A percentile compares a stretch with the other conserved stretches of the same genome.
These are phyloP conservation scores for Rhinopomastus cyanomelas DNA, from an alignment of 2,113 vertebrate genomes.

Conservation along the genomic window DNA sequence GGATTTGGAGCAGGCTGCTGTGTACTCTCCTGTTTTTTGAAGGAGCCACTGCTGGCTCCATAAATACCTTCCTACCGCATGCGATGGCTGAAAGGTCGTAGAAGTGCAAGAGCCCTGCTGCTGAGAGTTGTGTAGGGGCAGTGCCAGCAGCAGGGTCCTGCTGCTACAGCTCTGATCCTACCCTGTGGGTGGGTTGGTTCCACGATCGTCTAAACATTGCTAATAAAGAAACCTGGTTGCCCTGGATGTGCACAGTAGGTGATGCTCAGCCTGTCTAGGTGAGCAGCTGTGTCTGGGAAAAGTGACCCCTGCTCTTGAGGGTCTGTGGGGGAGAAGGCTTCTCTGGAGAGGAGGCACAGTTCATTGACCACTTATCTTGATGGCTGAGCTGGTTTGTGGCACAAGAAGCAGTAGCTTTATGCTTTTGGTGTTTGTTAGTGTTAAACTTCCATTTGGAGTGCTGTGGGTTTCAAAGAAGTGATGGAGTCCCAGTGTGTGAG, in stretches of 20 bases:
- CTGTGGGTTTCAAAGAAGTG: neutral
- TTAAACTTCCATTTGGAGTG: neutral
- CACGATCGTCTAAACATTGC: neutral
- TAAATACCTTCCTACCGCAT: rapidly evolving
- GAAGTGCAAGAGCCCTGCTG: neutral
- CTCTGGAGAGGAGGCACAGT: neutral
- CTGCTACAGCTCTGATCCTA: neutral
- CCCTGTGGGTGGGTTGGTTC: neutral
- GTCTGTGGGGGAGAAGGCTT: neutral
- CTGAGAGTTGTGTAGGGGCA: neutral
- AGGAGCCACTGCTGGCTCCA: neutral
- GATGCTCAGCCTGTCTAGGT: neutral
- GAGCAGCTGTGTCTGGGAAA: neutral
- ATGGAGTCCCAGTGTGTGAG: no score
- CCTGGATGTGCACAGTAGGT: neutral
- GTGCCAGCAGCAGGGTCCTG: neutral
- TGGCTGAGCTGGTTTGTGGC: neutral
- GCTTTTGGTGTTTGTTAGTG: neutral
- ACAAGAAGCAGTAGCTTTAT: neutral
- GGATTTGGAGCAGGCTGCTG: neutral
- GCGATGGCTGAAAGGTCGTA: neutral
- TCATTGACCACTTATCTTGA: neutral
- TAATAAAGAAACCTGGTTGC: neutral
- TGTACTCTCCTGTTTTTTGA: neutral
- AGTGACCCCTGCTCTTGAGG: neutral